Percentiles rank a stretch among this genome's conserved stretches.
phyloP scores from a whole-genome alignment of 2,888 invertebrate genomes.

The Tortrix viridana region DNA sequence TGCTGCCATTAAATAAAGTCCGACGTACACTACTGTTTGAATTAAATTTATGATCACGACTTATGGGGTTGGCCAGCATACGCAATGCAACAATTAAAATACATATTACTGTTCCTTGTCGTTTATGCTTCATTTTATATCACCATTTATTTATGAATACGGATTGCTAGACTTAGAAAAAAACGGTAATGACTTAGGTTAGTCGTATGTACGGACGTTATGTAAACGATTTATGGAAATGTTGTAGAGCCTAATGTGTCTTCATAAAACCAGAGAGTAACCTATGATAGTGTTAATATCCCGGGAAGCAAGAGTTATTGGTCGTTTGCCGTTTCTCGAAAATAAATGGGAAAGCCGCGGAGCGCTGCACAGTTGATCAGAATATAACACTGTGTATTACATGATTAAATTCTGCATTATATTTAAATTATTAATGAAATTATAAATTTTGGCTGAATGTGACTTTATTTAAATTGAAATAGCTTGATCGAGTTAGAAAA shows the following conservation, averaged over 20 bases:
- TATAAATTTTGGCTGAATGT: too few species aligned
- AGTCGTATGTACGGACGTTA: not conserved
- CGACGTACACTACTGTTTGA: slow-evolving; percentile 43
- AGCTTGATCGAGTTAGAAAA: slow-evolving; percentile 46
- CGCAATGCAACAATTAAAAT: slow-evolving; percentile 2
- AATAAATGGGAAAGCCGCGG: slow-evolving; percentile 72
- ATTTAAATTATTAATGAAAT: not conserved
- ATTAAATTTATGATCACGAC: slow-evolving; percentile 46
- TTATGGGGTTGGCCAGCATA: slow-evolving; percentile 13
- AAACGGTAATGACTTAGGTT: not conserved
- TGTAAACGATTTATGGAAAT: slow-evolving; percentile 66
- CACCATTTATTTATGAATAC: not conserved
- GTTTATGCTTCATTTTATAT: not conserved
- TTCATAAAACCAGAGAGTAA: slow-evolving; percentile 81
- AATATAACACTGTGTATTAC: slow-evolving; percentile 43
- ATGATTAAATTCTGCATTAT: not conserved
- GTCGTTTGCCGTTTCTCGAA: slow-evolving; percentile 78
- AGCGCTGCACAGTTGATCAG: slow-evolving; percentile 49
- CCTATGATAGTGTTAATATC: slow-evolving; percentile 84
- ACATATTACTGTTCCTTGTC: not conserved
- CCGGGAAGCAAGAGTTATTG: slow-evolving; percentile 82
- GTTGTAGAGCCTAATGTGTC: slow-evolving; percentile 73
- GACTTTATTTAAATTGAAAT: slow-evolving; percentile 31
- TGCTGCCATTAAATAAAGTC: slow-evolving; percentile 52
- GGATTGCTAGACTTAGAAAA: too few species aligned